Percentiles rank a stretch among this genome's conserved stretches.
These are phyloP conservation scores for Chelidonichthys spinosus DNA, from an alignment of 2,797 vertebrate genomes.

Conservation along the genomic window DNA sequence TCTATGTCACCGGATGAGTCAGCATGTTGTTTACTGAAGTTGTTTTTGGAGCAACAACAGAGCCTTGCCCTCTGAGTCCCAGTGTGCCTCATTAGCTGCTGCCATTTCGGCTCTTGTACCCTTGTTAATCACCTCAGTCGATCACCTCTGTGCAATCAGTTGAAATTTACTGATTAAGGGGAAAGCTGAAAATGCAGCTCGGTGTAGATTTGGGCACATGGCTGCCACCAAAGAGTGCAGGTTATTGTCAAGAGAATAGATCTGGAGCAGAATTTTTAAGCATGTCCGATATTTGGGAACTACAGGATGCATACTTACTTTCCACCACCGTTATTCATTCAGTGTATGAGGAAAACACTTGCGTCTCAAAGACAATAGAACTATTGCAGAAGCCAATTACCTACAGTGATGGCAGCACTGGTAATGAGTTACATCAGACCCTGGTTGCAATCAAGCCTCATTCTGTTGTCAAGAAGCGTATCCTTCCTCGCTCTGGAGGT, in stretches of 20 bases:
- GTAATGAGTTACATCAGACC: slow-evolving; percentile 32
- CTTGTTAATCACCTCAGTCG: slow-evolving; percentile 83
- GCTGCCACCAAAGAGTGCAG: slow-evolving; percentile 5
- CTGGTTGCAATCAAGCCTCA: slow-evolving; percentile 37
- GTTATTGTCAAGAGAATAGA: slow-evolving; percentile 10
- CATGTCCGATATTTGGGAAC: not conserved
- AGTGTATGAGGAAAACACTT: slow-evolving; percentile 19
- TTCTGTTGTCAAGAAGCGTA: slow-evolving; percentile 23
- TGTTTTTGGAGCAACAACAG: slow-evolving; percentile 69
- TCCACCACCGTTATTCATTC: slow-evolving; percentile 1
- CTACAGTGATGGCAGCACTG: slow-evolving; percentile 30
- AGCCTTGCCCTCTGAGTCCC: slow-evolving; percentile 80
- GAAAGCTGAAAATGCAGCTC: slow-evolving; percentile 53
- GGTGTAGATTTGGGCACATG: slow-evolving; percentile 13
- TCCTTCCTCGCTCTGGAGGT: slow-evolving; percentile 3
- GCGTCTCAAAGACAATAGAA: slow-evolving; percentile 19
- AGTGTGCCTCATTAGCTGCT: slow-evolving; percentile 86
- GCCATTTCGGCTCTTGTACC: slow-evolving; percentile 82
- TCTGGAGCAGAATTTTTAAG: not conserved
- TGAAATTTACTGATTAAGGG: slow-evolving; percentile 68
- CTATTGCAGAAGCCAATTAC: slow-evolving; percentile 35
- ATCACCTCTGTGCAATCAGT: slow-evolving; percentile 75
- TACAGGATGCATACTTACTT: not conserved
- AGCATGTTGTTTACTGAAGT: slow-evolving; percentile 81
- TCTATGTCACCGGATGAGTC: slow-evolving; percentile 69